A percentile compares a stretch with the other conserved stretches of the same genome.
Conservation (phyloP, 2,797 vertebrate genomes). For the Otolemur crassicaudatus region DNA sequence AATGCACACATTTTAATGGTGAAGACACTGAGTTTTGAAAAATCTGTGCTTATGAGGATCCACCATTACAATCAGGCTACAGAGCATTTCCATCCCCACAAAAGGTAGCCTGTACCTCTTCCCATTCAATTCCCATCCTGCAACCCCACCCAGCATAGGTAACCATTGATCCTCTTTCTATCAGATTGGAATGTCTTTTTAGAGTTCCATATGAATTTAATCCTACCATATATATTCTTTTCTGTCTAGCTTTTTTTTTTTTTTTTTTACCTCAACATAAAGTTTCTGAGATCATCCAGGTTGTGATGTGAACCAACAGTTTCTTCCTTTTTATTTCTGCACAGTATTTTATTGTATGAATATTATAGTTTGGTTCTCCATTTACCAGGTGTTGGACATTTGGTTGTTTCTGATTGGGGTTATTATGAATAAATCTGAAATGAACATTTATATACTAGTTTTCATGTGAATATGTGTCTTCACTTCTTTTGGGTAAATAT, state of each 20-base stretch:
- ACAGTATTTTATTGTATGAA: conserved; percentile 21
- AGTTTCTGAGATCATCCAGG: conserved; percentile 33
- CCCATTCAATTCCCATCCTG: neutral
- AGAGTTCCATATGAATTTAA: conserved; percentile 2
- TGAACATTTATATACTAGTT: conserved; percentile 49
- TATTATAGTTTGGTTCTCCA: conserved; percentile 38
- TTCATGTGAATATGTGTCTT: conserved; percentile 14
- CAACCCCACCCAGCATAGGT: neutral
- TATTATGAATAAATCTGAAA: conserved; percentile 54
- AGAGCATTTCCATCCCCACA: neutral
- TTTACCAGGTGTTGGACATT: conserved; percentile 64
- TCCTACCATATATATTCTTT: neutral
- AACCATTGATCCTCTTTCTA: neutral
- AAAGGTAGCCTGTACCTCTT: neutral
- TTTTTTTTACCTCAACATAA: neutral
- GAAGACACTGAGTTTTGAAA: neutral
- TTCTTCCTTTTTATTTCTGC: neutral
- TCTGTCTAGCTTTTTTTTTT: neutral
- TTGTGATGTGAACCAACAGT: neutral
- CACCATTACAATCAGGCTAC: neutral
- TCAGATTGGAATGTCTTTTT: neutral
- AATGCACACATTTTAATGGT: neutral
- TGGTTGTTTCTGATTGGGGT: conserved; percentile 58
- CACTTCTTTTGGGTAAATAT: conserved; percentile 22
- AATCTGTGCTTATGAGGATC: neutral